Evolutionary conservation across 2,797 vertebrate species (phyloP).

Genomic region (Tinamus major): DNA sequence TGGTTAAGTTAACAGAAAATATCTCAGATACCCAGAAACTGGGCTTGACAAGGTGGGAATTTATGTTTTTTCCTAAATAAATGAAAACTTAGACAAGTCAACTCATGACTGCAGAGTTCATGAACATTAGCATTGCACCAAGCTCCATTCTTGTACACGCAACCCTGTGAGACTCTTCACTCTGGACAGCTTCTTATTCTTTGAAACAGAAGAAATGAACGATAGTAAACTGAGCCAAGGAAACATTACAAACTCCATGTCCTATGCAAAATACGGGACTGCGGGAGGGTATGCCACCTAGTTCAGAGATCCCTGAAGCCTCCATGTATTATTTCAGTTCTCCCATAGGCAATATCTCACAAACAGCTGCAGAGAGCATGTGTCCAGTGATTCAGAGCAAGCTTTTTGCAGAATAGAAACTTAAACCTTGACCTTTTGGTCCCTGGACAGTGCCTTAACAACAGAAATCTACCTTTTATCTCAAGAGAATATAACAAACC

Average conservation of each 20-base stretch:
- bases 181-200: not conserved
- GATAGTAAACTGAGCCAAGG: not conserved
- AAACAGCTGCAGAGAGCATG: not conserved
- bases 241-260: not conserved
- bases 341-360: not conserved
- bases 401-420: constrained; percentile 1
- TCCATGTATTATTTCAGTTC: not conserved
- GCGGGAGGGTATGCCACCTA: not conserved
- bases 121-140: not conserved
- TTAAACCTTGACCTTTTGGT: not conserved
- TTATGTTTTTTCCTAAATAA: not conserved
- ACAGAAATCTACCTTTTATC: constrained; percentile 10
- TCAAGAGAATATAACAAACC: not conserved
- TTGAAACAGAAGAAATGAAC: not conserved
- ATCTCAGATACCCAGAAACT: not conserved
- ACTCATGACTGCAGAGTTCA: not conserved
- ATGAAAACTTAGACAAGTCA: not conserved
- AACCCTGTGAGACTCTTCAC: not conserved
- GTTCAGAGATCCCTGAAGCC: not conserved
- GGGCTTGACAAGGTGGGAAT: not conserved
- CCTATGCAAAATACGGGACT: not conserved
- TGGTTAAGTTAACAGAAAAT: not conserved
- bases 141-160: not conserved
- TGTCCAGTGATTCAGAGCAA: constrained; percentile 16
- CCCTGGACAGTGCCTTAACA: not conserved